Base-by-base conservation (phyloP, 2,113 vertebrate genomes). In the Machaerirhynchus nigripectus region DNA sequence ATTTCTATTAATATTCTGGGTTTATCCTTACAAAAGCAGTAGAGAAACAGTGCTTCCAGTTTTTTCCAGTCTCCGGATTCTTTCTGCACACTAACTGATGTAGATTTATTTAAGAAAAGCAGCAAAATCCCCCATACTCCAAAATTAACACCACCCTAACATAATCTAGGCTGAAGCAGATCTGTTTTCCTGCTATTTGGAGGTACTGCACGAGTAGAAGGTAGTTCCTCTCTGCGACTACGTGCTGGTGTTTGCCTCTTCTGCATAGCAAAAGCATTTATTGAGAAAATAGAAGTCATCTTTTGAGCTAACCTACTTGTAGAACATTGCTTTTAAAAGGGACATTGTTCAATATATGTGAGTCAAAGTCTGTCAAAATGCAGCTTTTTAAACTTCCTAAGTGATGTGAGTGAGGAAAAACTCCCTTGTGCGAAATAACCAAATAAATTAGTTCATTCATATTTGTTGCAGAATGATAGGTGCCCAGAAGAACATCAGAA, bases 321-420 rank as follows among this genome's bases (percentile, higher is more conserved):
- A 86, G 61, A 81, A 53, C 17, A 53, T 55, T 75, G 56, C 76
- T 94, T 94, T 91, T 87, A 78, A 83, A 61, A 81, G 42, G 13
- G 33, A 87, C 26, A 16, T 80, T 69, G 8, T 93, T 95, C 69
- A 65, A 83, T 68, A 42, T 13, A 42, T 73, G 31, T 53, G 47
- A 47, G 35, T n/a, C 37, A 30, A 84, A 81, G 15, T 57, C 50
- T 86, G 71, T 50, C 92, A 64, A 73, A 91, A 85, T 28, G 30
- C 13, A 80, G 33, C 15, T 57, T 84, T 78, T 85, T 33, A 46
- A 83, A 65, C 37, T 78, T 87, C 10, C 0, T 52, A 53, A 71
- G 77, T 44, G 57, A 44, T 6, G 2, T 13, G 44, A 77, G 40
- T n/a, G 37, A 64, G 70, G 70, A 55, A 30, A 59, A 80, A 35